A percentile compares a stretch with the other conserved stretches of the same genome.
Conservation (phyloP, 1,140 invertebrate species). For the Macrosteles quadrilineatus region DNA sequence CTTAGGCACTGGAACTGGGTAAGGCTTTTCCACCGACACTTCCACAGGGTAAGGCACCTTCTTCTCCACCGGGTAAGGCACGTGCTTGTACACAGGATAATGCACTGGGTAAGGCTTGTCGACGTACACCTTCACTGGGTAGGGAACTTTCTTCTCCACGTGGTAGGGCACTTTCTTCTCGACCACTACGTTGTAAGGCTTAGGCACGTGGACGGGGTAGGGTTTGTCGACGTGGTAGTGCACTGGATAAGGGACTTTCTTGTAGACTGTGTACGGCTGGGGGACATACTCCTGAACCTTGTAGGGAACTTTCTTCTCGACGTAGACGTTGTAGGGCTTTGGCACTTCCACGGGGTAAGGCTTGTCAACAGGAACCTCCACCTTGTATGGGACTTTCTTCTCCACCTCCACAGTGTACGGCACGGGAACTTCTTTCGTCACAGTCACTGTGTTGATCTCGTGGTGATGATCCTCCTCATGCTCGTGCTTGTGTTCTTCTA, state of each 20-base stretch:
- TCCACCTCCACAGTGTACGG: conserved; percentile 52
- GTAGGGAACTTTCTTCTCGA: conserved; percentile 64
- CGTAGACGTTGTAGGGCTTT: conserved; percentile 63
- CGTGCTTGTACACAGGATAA: conserved; percentile 60
- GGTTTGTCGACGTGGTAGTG: conserved; percentile 34
- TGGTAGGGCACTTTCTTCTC: conserved; percentile 35
- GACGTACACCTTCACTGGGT: conserved; percentile 56
- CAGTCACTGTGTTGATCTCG: conserved; percentile 25
- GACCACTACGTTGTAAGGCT: conserved; percentile 39
- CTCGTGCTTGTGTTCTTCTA: not conserved
- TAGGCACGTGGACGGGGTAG: conserved; percentile 51
- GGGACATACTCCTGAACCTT: conserved; percentile 70
- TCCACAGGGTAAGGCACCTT: conserved; percentile 54
- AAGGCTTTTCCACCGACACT: conserved; percentile 53
- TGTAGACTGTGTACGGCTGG: conserved; percentile 58
- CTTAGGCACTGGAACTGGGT: conserved; percentile 39
- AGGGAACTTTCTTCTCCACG: conserved; percentile 60
- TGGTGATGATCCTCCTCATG: conserved; percentile 9
- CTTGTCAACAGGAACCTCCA: conserved; percentile 21
- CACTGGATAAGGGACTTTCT: conserved; percentile 39
- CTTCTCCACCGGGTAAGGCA: conserved; percentile 55
- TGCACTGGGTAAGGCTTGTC: conserved; percentile 50
- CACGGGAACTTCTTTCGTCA: conserved; percentile 33
- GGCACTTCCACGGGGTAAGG: conserved; percentile 52
- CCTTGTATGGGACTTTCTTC: conserved; percentile 21